Base-by-base conservation (phyloP, 1,140 invertebrate species). In the Probaryconus sp. region DNA sequence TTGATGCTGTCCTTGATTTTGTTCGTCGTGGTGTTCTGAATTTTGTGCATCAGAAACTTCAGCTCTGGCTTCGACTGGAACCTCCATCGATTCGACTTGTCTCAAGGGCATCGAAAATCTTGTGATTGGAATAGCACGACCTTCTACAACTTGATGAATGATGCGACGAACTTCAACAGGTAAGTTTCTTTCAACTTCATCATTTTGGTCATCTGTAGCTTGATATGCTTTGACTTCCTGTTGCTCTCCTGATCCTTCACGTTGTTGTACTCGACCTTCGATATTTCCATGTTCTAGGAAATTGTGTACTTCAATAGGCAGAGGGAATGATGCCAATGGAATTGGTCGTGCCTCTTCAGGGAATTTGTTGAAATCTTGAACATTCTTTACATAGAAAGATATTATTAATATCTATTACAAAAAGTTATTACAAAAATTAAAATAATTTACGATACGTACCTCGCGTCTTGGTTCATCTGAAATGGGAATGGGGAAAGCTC, bases 221-320 rank as follows among this genome's bases (percentile, higher is more conserved):
- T 79, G 74, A 71, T 81, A 83, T 16, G 80, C 69, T 69, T 84
- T 85, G 1, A 71, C 76, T 76, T 83, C 81, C 18, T 83, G 81
- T 60, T 77, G 71, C 24, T 83, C 79, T n/a, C 79, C 77, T 0
- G 76, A 75, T 9, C 45, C 64, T 18, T 85, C 83, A 1, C 79
- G 72, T 28, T 79, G 77, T 28, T 80, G 80, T 5, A 53, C 56
- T n/a, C 77, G 81, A 40, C 80, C 83, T 45, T 87, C 83, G 16
- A 86, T 83, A 31, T 81, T 86, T 51, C 82, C 84, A 48, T 81
- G 79, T 24, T 87, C 85, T 42, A 87, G 64, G n/a, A 86, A 67
- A 43, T 86, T 85, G 48, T 79, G 81, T 3, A 87, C 81, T 68
- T 87, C 81, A 24, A 87, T 71, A 6, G 85, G 82, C 40, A 86